Base-by-base conservation (phyloP, 2,888 invertebrate species). In the Acronicta aceris region DNA sequence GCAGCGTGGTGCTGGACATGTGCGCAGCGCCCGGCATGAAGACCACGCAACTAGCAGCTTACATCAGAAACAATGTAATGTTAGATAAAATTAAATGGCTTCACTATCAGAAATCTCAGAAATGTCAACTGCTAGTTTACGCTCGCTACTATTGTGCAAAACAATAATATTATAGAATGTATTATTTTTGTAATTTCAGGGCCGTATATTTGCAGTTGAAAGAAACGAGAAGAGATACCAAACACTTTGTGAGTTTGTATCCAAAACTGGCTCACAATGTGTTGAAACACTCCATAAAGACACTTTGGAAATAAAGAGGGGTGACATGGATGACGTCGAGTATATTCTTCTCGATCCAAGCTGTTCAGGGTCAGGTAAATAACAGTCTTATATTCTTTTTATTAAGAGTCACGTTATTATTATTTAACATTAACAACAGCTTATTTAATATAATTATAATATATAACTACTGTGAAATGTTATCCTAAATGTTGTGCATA, bases 11-110 rank as follows among this genome's bases (percentile, higher is more conserved):
- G 1, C 88, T 99, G 61, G 99, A 99, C 89, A 97, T 98, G 96
- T 99, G 99, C 88, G 98, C 99, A 0, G 99, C 99, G 0, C 99
- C 99, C 0, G 99, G 99, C 41, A 99, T 98, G 97, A 99, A 99
- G 93, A 98, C 99, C 0, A 96, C 98, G 12, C 98, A 99, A 83
- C 88, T 99, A 4, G 98, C 99, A 12, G 97, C 98, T 12, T 93
- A 97, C 15, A 96, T 99, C 90, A 92, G 96, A 52, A 97, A 99
- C 86, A 91, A 95, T 78, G 97, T 97, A 78, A 21, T 21, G 21
- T 21, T 21, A 21, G 2, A 21, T 21, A 21, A n/a, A n/a, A 21
- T 21, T 21, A 3, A 21, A 21, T 21, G 4, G 10, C 3, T 30
- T 30, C 9, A 30, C 9, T 30, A 9, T 10, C 30, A 30, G 30